These are phyloP conservation scores for Chaetops frenatus DNA, from an alignment of 2,113 vertebrate species.

Conservation along the genomic window DNA sequence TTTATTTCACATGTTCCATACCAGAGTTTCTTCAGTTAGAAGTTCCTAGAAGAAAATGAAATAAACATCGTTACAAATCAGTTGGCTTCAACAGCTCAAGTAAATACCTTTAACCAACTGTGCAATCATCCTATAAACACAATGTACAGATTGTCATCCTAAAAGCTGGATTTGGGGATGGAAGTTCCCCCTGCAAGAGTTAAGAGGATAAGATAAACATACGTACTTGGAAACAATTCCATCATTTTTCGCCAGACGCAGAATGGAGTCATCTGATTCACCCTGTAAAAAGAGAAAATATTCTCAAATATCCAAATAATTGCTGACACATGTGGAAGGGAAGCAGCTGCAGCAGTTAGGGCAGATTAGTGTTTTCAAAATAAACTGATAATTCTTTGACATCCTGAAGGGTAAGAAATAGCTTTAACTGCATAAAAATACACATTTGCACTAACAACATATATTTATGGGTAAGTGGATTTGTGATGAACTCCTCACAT, in stretches of 20 bases:
- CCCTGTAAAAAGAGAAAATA: constrained; percentile 54
- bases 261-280: constrained; percentile 92
- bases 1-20: constrained; percentile 73
- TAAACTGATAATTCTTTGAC: neutral
- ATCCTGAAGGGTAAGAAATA: neutral
- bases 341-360: neutral
- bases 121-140: neutral
- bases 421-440: neutral
- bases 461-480: neutral
- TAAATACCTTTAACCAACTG: neutral
- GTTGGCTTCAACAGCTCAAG: neutral
- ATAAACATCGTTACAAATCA: neutral
- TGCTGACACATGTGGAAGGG: neutral
- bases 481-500: neutral
- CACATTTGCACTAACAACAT: neutral
- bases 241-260: constrained; percentile 87
- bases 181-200: neutral
- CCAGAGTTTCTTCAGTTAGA: constrained; percentile 54
- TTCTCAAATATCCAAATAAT: neutral
- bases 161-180: neutral
- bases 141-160: neutral
- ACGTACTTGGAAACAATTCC: constrained; percentile 87
- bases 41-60: constrained; percentile 71
- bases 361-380: neutral
- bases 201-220: neutral